phyloP scores from a whole-genome alignment of 2,113 vertebrate species.

The Oncorhynchus masou region DNA sequence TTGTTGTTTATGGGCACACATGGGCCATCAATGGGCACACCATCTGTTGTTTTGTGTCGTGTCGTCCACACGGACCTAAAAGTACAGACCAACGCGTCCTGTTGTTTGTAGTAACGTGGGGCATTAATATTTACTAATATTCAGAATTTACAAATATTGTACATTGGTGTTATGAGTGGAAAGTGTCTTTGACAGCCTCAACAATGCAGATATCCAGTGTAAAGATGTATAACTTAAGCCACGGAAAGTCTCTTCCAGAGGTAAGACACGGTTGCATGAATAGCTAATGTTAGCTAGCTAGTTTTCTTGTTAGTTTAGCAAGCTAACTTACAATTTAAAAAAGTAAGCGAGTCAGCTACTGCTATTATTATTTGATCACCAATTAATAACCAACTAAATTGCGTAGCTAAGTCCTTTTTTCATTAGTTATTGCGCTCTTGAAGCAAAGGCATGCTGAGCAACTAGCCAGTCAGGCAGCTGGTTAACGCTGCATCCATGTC shows the following conservation, averaged over 20 bases:
- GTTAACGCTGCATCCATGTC: too few species aligned
- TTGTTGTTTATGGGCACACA: too few species aligned
- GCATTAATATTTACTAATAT: not conserved
- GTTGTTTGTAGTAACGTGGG: constrained; percentile 65
- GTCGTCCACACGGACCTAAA: constrained; percentile 25
- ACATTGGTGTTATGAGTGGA: constrained; percentile 34
- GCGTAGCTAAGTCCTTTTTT: too few species aligned
- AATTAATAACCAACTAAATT: too few species aligned
- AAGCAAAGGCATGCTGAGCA: too few species aligned
- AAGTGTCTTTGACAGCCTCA: not conserved
- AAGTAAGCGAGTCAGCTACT: constrained; percentile 9
- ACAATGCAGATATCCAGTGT: constrained; percentile 93
- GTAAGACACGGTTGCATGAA: constrained; percentile 66
- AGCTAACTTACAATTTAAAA: not conserved
- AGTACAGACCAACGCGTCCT: constrained; percentile 37
- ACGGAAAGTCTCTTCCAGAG: constrained; percentile 94
- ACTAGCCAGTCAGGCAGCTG: too few species aligned
- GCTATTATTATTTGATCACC: too few species aligned
- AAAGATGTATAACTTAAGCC: constrained; percentile 96
- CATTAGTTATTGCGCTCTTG: too few species aligned
- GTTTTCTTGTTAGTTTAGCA: not conserved
- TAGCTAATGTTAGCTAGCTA: not conserved
- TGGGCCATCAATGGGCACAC: too few species aligned
- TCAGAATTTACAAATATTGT: constrained; percentile 2
- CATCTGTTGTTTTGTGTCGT: not conserved